Conservation (phyloP, 2,888 invertebrate species). For the Alentia gelatinosa region DNA sequence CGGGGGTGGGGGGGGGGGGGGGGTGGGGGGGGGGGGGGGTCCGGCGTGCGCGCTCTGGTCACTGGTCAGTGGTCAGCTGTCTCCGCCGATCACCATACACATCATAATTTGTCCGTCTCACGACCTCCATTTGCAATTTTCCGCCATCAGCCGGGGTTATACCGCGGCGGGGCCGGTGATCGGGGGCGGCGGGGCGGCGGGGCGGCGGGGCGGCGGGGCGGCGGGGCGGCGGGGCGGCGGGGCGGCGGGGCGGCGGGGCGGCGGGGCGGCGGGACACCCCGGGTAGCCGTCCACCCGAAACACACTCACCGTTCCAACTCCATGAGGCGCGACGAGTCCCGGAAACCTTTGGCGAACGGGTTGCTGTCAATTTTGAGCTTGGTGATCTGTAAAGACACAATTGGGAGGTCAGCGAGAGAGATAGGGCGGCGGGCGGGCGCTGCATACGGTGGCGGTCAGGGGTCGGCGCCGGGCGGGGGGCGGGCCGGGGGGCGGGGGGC, state of each 20-base stretch:
- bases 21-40: not conserved
- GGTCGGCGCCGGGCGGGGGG: not conserved
- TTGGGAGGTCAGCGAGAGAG: constrained; percentile 2
- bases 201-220: not conserved
- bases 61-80: constrained; percentile 26
- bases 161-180: not conserved
- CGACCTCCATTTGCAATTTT: constrained; percentile 49
- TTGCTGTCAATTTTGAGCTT: constrained; percentile 99
- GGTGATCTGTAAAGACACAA: constrained; percentile 87
- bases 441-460: not conserved
- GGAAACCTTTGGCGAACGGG: constrained; percentile 98
- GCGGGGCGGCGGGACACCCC: not conserved
- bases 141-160: not conserved
- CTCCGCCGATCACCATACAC: constrained; percentile 25
- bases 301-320: constrained; percentile 77
- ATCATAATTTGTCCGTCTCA: constrained; percentile 41
- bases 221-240: not conserved
- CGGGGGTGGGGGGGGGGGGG: not conserved
- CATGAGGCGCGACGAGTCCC: constrained; percentile 86
- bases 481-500: not conserved
- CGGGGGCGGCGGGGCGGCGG: not conserved
- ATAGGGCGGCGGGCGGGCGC: not conserved
- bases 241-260: not conserved
- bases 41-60: not conserved
- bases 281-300: not conserved